Conservation (phyloP, 2,797 vertebrate genomes). For the Pelochelys cantorii region DNA sequence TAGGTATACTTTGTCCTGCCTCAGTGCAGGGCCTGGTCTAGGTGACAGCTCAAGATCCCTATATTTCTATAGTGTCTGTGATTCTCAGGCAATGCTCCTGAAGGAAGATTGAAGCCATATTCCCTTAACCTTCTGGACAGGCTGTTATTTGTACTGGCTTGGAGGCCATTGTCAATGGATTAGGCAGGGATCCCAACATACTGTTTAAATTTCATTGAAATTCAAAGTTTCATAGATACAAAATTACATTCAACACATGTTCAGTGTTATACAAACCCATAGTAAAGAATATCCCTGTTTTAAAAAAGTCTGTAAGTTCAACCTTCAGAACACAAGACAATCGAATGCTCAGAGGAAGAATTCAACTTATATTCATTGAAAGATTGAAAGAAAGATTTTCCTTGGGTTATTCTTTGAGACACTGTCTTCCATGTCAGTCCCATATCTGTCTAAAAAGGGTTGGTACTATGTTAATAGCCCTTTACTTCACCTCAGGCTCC, state of each 20-base stretch:
- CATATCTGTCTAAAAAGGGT: background rate
- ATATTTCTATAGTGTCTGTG: background rate
- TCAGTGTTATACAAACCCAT: constrained; percentile 13
- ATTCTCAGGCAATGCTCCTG: background rate
- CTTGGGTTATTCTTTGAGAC: constrained; percentile 45
- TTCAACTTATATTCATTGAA: constrained; percentile 3
- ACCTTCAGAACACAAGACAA: constrained; percentile 39
- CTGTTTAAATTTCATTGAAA: background rate
- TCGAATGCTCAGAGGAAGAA: constrained; percentile 51
- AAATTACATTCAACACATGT: constrained; percentile 3
- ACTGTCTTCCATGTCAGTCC: background rate
- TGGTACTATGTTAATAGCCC: background rate
- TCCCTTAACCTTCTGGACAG: background rate
- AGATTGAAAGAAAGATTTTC: constrained; percentile 32
- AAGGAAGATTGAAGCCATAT: background rate
- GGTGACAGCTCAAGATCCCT: background rate
- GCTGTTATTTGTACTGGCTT: background rate
- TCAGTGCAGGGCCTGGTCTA: background rate
- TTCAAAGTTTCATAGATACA: background rate
- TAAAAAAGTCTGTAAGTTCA: constrained; percentile 30
- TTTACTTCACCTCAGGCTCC: background rate
- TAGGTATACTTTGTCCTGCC: background rate
- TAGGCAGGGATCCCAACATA: background rate
- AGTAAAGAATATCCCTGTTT: background rate
- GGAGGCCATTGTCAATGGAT: background rate